Percentiles rank a stretch among this genome's conserved stretches.
Conservation (phyloP, 2,797 vertebrate genomes). For the Loriculus beryllinus region DNA sequence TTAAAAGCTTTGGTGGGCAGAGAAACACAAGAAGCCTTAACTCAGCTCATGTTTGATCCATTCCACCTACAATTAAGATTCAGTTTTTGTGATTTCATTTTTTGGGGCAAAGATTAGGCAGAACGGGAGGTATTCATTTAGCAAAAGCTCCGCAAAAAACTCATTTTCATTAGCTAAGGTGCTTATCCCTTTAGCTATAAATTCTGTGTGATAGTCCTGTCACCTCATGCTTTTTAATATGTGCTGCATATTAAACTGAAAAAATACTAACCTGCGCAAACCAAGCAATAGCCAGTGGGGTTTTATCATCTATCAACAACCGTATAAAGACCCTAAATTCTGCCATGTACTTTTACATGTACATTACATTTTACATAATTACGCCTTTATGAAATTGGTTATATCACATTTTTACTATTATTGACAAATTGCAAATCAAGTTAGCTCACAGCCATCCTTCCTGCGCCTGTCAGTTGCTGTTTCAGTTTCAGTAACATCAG, state of each 20-base stretch:
- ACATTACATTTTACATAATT: neutral
- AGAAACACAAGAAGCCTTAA: neutral
- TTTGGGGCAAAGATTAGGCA: neutral
- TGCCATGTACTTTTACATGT: neutral
- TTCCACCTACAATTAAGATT: neutral
- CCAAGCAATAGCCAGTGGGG: neutral
- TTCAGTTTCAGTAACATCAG: neutral
- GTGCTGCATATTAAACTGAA: neutral
- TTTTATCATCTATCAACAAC: neutral
- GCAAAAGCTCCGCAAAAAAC: neutral
- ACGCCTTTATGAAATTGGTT: neutral
- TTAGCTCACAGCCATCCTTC: neutral
- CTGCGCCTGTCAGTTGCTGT: neutral
- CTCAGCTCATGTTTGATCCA: neutral
- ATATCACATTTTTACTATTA: neutral
- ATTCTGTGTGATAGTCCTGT: neutral
- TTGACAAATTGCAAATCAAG: neutral
- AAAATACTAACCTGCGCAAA: neutral
- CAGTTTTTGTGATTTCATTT: neutral
- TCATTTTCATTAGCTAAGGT: neutral
- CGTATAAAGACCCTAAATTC: neutral
- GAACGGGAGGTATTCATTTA: neutral
- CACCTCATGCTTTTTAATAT: neutral
- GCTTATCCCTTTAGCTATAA: neutral
- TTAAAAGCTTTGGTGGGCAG: neutral